phyloP scores from a whole-genome alignment of 92 coral and sea anemone species.

The Porites divaricata region DNA sequence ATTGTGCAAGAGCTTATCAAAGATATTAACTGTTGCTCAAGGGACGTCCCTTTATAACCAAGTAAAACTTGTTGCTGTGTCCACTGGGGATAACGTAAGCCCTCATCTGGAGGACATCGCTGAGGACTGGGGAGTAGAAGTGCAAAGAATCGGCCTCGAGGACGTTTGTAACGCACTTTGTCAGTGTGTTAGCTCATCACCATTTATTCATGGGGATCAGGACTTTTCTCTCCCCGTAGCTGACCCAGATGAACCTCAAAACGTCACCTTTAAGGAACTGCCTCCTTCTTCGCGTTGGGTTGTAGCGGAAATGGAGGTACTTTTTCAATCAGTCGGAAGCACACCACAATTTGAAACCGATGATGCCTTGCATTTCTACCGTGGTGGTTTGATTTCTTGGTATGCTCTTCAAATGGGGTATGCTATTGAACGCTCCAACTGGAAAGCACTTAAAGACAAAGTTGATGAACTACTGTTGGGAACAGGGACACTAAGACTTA shows the following conservation, averaged over 20 bases:
- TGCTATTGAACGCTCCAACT: conserved; percentile 64
- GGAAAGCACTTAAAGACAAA: conserved; percentile 36
- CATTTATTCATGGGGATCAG: conserved; percentile 38
- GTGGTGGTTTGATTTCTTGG: conserved; percentile 80
- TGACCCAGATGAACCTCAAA: conserved; percentile 9
- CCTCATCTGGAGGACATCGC: conserved; percentile 59
- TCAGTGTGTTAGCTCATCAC: conserved; percentile 41
- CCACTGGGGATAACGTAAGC: conserved; percentile 35
- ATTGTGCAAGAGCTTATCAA: conserved; percentile 45
- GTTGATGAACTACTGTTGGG: conserved; percentile 42
- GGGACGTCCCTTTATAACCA: conserved; percentile 29
- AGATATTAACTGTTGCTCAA: conserved; percentile 38
- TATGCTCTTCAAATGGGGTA: conserved; percentile 55
- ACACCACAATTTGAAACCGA: conserved; percentile 54
- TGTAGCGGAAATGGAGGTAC: conserved; percentile 56
- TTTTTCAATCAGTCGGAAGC: conserved; percentile 60
- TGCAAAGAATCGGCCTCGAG: conserved; percentile 31
- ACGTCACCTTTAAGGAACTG: conserved; percentile 16
- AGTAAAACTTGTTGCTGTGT: conserved; percentile 43
- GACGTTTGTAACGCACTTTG: conserved; percentile 62
- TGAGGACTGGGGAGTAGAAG: conserved; percentile 50
- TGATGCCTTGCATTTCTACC: conserved; percentile 74
- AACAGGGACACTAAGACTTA: conserved; percentile 53
- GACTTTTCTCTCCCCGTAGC: conserved; percentile 71
- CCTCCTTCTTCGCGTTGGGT: conserved; percentile 65